Evolutionary conservation across 2,888 invertebrate species (phyloP), one percentile per base, ranked within the genome.

Genomic region (Gymnosoma rotundatum): DNA sequence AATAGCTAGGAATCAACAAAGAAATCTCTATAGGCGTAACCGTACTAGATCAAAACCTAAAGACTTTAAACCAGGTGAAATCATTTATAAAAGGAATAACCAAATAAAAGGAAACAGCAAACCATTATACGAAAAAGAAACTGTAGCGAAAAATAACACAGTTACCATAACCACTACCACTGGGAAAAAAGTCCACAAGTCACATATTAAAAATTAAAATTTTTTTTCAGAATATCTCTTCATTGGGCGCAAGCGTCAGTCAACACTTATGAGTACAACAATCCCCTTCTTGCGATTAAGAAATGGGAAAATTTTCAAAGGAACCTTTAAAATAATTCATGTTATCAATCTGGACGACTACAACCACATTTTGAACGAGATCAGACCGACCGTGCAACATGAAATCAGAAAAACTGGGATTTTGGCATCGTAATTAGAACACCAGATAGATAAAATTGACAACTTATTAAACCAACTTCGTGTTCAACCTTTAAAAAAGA

Each of bases 1-100:
- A 79, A 83, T 84, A 25, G 25, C 48, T 5, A 54, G 81, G 10
- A 87, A 87, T 42, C 86, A 86, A 78, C 81, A 84, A 66, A 78
- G 54, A 18, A 66, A 69, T 50, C 16, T 78, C n/a, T 48, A 32
- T 14, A 72, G 48, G 32, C 63, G 12, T 18, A 60, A 38, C 32
- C 32, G 32, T 32, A 32, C 32, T 32, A 32, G 32, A 32, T 32
- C 32, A 5, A 32, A 32, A 32, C 32, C 32, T 32, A 32, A 32
- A 8, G 32, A 32, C 32, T 32, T 32, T 32, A 32, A 32, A 8
- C 8, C 32, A 32, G 8, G 32, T 8, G 32, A 32, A 32, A 32
- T 32, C 8, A 32, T 32, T 32, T 32, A 32, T 32, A 32, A 8
- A 32, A 32, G 32, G 8, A 32, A 32, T 32, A 32, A 32, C 32